A percentile compares a stretch with the other conserved stretches of the same genome.
These are phyloP conservation scores for Esox masquinongy DNA, from an alignment of 2,797 vertebrate genomes.

Conservation along the genomic window DNA sequence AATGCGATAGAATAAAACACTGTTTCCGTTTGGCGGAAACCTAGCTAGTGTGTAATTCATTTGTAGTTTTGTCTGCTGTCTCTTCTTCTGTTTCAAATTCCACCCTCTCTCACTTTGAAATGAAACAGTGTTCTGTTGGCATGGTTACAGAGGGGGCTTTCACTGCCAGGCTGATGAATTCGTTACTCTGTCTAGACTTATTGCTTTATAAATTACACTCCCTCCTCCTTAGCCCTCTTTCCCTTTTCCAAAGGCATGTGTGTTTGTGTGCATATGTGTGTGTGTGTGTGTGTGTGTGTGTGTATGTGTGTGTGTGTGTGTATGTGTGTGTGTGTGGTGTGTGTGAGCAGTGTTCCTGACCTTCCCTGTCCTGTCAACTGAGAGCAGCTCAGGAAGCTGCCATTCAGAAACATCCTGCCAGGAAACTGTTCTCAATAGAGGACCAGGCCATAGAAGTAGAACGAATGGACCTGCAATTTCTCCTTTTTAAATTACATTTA, in stretches of 20 bases:
- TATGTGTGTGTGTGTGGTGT: no score
- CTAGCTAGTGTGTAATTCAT: conserved; percentile 21
- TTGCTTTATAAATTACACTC: conserved; percentile 51
- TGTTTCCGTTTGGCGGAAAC: no score
- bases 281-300: neutral
- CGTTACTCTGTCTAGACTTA: conserved; percentile 54
- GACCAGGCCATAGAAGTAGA: conserved; percentile 44
- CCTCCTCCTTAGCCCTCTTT: conserved; percentile 17
- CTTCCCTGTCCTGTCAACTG: conserved; percentile 70
- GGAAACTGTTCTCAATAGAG: conserved; percentile 77
- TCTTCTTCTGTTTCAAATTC: neutral
- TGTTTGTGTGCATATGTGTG: neutral
- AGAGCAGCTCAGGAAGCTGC: conserved; percentile 74
- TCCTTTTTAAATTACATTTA: conserved; percentile 17
- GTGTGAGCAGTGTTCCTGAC: conserved; percentile 49
- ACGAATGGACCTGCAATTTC: conserved; percentile 36
- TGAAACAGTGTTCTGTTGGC: conserved; percentile 4
- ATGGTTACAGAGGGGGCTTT: conserved; percentile 11
- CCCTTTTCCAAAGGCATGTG: conserved; percentile 13
- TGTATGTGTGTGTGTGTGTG: conserved; percentile 7
- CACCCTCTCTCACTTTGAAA: conserved; percentile 3
- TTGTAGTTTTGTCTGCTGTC: neutral
- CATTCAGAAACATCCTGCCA: conserved; percentile 83
- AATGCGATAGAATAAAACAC: no score
- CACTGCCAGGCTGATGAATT: conserved; percentile 17